phyloP scores from a whole-genome alignment of 2,888 invertebrate genomes.

The Dynastes tityus region DNA sequence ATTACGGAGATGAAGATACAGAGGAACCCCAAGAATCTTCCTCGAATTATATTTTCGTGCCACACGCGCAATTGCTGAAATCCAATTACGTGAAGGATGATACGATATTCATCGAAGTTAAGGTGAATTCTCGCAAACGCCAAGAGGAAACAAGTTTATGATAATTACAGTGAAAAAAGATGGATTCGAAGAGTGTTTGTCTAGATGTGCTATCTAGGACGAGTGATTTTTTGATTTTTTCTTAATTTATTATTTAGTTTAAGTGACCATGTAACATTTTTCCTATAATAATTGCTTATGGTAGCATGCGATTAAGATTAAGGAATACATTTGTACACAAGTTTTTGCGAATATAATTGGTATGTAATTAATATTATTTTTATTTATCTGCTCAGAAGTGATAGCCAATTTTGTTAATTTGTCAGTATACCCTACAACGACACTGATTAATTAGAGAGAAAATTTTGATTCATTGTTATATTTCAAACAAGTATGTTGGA shows the following conservation, averaged over 20 bases:
- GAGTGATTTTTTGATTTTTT: background rate
- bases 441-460: too few relatives aligned
- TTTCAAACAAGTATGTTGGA: too few relatives aligned
- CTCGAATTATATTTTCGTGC: conserved; percentile 78
- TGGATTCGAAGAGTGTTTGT: too few relatives aligned
- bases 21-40: conserved; percentile 70
- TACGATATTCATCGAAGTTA: conserved; percentile 76
- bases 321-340: too few relatives aligned
- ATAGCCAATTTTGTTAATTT: too few relatives aligned
- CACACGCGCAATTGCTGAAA: conserved; percentile 77
- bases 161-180: background rate
- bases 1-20: conserved; percentile 68
- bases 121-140: conserved; percentile 61
- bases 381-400: too few relatives aligned
- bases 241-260: conserved; percentile 21
- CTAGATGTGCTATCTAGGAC: background rate
- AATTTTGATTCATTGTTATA: too few relatives aligned
- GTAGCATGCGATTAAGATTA: too few relatives aligned
- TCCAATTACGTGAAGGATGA: conserved; percentile 76
- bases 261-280: background rate
- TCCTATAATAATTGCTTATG: background rate
- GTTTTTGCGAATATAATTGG: too few relatives aligned
- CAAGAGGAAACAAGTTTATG: conserved; percentile 56
- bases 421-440: too few relatives aligned
- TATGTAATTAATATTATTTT: too few relatives aligned